Conservation (phyloP, 1,140 invertebrate genomes). For the Brachionus paranguensis region DNA sequence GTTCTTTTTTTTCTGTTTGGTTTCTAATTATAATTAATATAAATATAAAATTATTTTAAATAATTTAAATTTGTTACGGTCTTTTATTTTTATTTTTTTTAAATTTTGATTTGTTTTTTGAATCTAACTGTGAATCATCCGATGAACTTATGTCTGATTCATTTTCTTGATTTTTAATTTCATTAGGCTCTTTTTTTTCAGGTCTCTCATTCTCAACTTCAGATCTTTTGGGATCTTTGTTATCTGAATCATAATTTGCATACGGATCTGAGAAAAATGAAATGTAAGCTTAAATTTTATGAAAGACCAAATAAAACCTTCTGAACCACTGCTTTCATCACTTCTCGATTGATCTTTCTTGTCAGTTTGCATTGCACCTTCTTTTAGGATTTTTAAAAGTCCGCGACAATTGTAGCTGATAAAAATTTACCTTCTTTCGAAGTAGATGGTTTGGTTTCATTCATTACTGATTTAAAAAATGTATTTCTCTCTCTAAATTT, state of each 20-base stretch:
- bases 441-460: too few species aligned
- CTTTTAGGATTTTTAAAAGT: background rate
- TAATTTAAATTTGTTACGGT: too few species aligned
- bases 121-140: too few species aligned
- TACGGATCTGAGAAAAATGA: background rate
- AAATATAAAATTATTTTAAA: too few species aligned
- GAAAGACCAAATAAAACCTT: background rate
- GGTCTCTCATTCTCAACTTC: background rate
- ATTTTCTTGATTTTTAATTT: background rate
- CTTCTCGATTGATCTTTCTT: background rate
- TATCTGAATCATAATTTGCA: background rate
- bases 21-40: background rate
- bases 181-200: background rate
- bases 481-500: too few species aligned
- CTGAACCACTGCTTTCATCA: background rate
- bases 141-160: background rate
- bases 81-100: too few species aligned
- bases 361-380: background rate
- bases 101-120: too few species aligned
- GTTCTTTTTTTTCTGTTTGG: background rate
- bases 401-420: too few species aligned
- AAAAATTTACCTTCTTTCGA: too few species aligned
- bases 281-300: background rate
- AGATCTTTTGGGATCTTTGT: background rate
- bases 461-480: too few species aligned